Conservation (phyloP, 2,113 vertebrate genomes). For the Nothobranchius furzeri region DNA sequence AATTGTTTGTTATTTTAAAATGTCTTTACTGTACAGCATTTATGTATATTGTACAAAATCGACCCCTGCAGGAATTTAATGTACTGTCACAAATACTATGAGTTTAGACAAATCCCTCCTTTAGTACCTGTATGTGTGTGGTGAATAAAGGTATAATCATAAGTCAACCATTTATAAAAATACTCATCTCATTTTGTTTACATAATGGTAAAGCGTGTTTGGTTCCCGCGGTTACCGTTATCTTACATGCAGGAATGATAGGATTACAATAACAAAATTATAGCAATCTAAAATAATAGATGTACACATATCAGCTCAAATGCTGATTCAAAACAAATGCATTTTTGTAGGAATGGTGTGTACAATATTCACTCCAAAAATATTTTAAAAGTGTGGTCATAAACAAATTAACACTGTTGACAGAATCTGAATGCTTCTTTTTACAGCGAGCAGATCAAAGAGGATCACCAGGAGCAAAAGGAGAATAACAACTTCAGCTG, state of each 20-base stretch:
- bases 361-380: slow-evolving; percentile 3
- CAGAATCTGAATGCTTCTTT: slow-evolving; percentile 4
- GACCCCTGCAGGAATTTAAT: slow-evolving; percentile 83
- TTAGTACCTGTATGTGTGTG: slow-evolving; percentile 83
- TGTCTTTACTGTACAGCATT: slow-evolving; percentile 89
- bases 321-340: slow-evolving; percentile 24
- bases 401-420: slow-evolving; percentile 20
- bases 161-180: slow-evolving; percentile 81
- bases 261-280: slow-evolving; percentile 48
- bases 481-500: slow-evolving; percentile 39
- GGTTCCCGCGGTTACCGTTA: slow-evolving; percentile 70
- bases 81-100: slow-evolving; percentile 86
- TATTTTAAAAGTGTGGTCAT: neutral
- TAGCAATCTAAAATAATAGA: slow-evolving; percentile 21
- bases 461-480: slow-evolving; percentile 59
- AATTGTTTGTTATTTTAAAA: slow-evolving; percentile 81
- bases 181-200: slow-evolving; percentile 79
- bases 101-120: slow-evolving; percentile 71
- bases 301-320: slow-evolving; percentile 31
- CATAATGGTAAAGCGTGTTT: slow-evolving; percentile 75
- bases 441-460: slow-evolving; percentile 48
- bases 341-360: too few species aligned
- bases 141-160: slow-evolving; percentile 79
- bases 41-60: slow-evolving; percentile 93
- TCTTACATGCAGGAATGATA: slow-evolving; percentile 64